Conservation (phyloP, 1,140 invertebrate genomes). For the Oryctes rhinoceros region DNA sequence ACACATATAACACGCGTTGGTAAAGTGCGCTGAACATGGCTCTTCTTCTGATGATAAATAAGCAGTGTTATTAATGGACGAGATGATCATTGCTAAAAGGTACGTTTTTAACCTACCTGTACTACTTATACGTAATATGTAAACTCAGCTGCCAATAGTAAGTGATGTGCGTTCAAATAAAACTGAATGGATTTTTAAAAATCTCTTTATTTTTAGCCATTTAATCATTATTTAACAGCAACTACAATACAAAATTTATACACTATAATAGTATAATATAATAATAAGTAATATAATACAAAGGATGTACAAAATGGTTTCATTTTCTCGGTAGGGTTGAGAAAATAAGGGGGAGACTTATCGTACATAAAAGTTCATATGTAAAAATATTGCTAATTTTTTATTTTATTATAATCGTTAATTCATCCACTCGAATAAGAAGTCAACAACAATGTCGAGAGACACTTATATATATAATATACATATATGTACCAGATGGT, state of each 20-base stretch:
- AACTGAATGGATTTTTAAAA: slow-evolving; percentile 57
- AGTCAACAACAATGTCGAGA: slow-evolving; percentile 56
- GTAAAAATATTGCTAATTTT: slow-evolving; percentile 62
- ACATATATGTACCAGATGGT: slow-evolving; percentile 7
- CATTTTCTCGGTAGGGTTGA: slow-evolving; percentile 24
- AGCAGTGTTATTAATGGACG: too few species aligned
- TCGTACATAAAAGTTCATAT: slow-evolving; percentile 59
- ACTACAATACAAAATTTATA: slow-evolving; percentile 63
- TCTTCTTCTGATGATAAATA: too few species aligned
- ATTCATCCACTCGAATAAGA: slow-evolving; percentile 57
- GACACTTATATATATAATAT: slow-evolving; percentile 38
- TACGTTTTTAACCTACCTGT: too few species aligned
- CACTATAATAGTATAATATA: slow-evolving; percentile 61
- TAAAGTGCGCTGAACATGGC: too few species aligned
- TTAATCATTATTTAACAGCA: slow-evolving; percentile 61
- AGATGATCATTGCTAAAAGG: too few species aligned
- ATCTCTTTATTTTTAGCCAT: slow-evolving; percentile 61
- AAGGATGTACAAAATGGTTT: slow-evolving; percentile 58
- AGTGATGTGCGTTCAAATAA: neutral
- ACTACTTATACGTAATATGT: too few species aligned
- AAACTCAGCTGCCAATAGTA: too few species aligned
- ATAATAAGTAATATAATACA: slow-evolving; percentile 61
- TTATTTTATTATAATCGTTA: slow-evolving; percentile 49
- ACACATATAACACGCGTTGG: too few species aligned
- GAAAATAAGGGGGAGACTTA: slow-evolving; percentile 51